Percentiles rank a stretch among this genome's conserved stretches.
phyloP scores from a whole-genome alignment of 2,113 vertebrate genomes.

The Notarius lentiginosus region DNA sequence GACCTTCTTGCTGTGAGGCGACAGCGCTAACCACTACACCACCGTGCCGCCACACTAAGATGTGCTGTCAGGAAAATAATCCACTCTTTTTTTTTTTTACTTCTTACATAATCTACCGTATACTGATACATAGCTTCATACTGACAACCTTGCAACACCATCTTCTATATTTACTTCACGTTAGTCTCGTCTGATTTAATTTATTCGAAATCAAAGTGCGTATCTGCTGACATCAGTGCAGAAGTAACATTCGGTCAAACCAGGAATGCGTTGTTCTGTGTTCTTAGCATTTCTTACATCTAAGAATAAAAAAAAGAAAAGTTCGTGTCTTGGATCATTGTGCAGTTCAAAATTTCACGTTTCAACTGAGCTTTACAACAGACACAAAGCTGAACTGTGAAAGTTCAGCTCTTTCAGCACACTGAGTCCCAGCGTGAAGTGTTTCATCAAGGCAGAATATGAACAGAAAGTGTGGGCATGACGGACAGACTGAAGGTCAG shows the following conservation, averaged over 20 bases:
- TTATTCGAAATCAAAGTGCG: not conserved
- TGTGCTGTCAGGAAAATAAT: not conserved
- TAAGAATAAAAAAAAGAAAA: not conserved
- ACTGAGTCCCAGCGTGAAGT: not conserved
- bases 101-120: not conserved
- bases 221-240: not conserved
- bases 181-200: not conserved
- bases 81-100: not conserved
- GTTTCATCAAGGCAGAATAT: not conserved
- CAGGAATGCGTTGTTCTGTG: not conserved
- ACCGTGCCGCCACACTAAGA: too few species aligned
- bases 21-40: too few species aligned
- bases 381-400: not conserved
- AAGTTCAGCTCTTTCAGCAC: constrained; percentile 1
- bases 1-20: too few species aligned
- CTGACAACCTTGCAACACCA: not conserved
- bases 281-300: not conserved
- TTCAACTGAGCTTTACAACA: not conserved
- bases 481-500: constrained; percentile 6
- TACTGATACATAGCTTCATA: not conserved
- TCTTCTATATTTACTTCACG: not conserved
- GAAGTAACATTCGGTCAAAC: not conserved
- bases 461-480: not conserved
- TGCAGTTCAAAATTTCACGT: not conserved
- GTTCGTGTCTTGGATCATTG: not conserved